Conservation (phyloP, 2,113 vertebrate species). For the Pluvialis apricaria region DNA sequence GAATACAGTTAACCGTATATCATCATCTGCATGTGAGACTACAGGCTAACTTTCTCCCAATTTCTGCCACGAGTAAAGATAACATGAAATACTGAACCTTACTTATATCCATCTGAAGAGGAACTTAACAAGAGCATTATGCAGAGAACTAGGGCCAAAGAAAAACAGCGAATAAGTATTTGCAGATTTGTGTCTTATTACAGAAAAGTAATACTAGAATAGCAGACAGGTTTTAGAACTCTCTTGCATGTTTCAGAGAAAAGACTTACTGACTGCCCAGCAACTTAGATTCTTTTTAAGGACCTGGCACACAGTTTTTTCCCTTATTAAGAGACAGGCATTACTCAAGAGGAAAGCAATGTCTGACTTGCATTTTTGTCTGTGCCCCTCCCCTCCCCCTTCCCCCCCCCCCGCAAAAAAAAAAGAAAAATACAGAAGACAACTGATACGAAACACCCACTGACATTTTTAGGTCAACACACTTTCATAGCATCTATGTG, state of each 20-base stretch:
- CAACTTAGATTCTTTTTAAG: neutral
- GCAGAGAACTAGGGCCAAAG: neutral
- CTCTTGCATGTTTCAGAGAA: neutral
- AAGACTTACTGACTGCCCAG: neutral
- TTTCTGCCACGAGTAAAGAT: neutral
- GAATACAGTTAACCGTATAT: neutral
- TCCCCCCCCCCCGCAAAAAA: accelerated
- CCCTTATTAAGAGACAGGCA: neutral
- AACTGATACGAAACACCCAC: neutral
- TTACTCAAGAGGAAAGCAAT: neutral
- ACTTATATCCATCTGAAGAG: neutral
- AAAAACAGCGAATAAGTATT: neutral
- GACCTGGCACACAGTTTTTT: neutral
- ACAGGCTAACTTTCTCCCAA: neutral
- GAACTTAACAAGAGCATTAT: neutral
- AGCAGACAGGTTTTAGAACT: neutral
- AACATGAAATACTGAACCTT: neutral
- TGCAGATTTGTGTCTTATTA: neutral
- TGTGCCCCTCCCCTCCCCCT: too few relatives aligned
- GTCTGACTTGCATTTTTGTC: neutral
- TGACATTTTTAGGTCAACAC: slow-evolving; percentile 52
- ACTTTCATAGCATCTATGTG: neutral
- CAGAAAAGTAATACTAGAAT: neutral
- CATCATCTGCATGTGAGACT: neutral
- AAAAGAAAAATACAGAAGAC: neutral